Conservation (phyloP, 2,888 invertebrate genomes). For the Campopleginae sp. region DNA sequence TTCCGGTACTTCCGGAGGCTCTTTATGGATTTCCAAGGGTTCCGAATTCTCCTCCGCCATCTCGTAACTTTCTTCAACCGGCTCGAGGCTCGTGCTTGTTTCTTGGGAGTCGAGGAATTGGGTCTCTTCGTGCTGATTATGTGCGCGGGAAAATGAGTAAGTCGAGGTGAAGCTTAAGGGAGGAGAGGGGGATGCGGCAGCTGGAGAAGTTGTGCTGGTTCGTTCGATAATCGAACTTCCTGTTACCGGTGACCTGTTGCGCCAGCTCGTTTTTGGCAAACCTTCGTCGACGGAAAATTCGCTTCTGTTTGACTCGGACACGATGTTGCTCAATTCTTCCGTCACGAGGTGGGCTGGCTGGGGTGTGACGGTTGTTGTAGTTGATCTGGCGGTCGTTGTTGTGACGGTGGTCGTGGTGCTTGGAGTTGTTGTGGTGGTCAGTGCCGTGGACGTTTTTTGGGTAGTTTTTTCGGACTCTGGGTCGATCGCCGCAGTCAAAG, state of each 20-base stretch:
- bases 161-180: slow-evolving; percentile 14
- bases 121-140: slow-evolving; percentile 63
- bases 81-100: slow-evolving; percentile 73
- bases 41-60: slow-evolving; percentile 76
- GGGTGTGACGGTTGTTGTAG: slow-evolving; percentile 72
- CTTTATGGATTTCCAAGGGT: slow-evolving; percentile 78
- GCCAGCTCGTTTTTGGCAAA: slow-evolving; percentile 85
- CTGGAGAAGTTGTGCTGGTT: slow-evolving; percentile 50
- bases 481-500: slow-evolving; percentile 61
- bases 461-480: slow-evolving; percentile 56
- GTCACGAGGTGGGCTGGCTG: slow-evolving; percentile 77
- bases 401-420: slow-evolving; percentile 41
- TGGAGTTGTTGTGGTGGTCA: slow-evolving; percentile 84
- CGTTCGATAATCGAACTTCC: slow-evolving; percentile 71
- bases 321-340: slow-evolving; percentile 84
- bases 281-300: slow-evolving; percentile 87
- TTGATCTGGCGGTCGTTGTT: slow-evolving; percentile 57
- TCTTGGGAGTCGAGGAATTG: slow-evolving; percentile 70
- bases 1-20: slow-evolving; percentile 75
- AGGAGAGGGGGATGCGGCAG: slow-evolving; percentile 50
- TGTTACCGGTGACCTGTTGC: slow-evolving; percentile 74
- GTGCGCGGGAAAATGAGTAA: slow-evolving; percentile 13
- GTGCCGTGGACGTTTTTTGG: slow-evolving; percentile 62
- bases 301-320: slow-evolving; percentile 86
- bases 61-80: slow-evolving; percentile 79